These are phyloP conservation scores for Keiferia lycopersicella DNA, from an alignment of 2,888 invertebrate genomes.

Conservation along the genomic window DNA sequence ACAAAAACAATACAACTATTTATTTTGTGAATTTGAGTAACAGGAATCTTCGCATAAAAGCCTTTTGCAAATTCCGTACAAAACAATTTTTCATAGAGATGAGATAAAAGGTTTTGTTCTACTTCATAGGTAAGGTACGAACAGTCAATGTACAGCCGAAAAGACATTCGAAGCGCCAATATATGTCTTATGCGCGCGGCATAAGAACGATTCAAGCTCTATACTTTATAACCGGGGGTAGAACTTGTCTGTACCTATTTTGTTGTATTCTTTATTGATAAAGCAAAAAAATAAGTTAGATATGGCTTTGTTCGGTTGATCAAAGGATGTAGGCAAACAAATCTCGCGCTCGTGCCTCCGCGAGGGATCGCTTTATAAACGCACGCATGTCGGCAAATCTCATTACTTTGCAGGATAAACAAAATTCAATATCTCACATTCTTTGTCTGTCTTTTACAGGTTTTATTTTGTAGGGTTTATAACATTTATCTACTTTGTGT, in stretches of 20 bases:
- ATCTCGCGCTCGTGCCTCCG: constrained; percentile 49
- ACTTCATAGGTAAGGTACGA: neutral
- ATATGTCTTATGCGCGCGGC: no score
- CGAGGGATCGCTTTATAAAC: constrained; percentile 51
- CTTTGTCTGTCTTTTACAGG: constrained; percentile 56
- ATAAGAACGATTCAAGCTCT: no score
- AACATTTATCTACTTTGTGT: no score
- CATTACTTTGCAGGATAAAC: constrained; percentile 69
- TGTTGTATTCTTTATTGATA: constrained; percentile 30
- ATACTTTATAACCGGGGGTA: no score
- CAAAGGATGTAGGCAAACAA: constrained; percentile 54
- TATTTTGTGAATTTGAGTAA: neutral
- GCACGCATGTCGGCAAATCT: constrained; percentile 68
- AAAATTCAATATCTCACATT: constrained; percentile 66
- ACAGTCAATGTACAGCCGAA: no score
- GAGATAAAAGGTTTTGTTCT: constrained; percentile 19
- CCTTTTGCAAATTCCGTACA: neutral
- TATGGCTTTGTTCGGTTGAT: constrained; percentile 50
- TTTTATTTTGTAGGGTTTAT: constrained; percentile 47
- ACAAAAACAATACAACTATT: no score
- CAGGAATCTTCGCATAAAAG: neutral
- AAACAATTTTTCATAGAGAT: neutral
- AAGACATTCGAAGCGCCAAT: no score
- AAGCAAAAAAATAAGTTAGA: constrained; percentile 26
- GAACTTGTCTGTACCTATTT: neutral